These are phyloP conservation scores for Mugil cephalus DNA, from an alignment of 2,113 vertebrate genomes.

Conservation along the genomic window DNA sequence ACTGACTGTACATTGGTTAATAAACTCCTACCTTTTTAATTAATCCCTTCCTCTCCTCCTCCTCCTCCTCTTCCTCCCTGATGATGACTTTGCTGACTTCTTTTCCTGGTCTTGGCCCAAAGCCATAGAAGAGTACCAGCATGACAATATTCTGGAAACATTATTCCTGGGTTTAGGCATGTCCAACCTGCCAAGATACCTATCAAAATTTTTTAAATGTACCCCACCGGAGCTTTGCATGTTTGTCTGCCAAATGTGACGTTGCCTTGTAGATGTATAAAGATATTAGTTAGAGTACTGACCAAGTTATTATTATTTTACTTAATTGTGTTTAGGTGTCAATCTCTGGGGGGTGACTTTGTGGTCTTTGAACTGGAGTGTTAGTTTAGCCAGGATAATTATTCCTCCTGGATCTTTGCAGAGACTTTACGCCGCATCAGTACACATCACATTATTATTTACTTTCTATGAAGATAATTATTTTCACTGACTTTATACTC, in stretches of 20 bases:
- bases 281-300: slow-evolving; percentile 10
- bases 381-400: slow-evolving; percentile 12
- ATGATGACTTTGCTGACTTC: slow-evolving; percentile 52
- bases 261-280: slow-evolving; percentile 10
- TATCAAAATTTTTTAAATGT: slow-evolving; percentile 27
- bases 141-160: slow-evolving; percentile 35
- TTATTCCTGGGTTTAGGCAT: slow-evolving; percentile 37
- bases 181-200: slow-evolving; percentile 37
- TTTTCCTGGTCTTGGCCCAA: slow-evolving; percentile 50
- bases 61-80: slow-evolving; percentile 33
- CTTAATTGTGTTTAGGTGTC: slow-evolving; percentile 17
- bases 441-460: slow-evolving; percentile 17
- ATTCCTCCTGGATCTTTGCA: slow-evolving; percentile 8
- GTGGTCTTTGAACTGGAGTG: slow-evolving; percentile 33
- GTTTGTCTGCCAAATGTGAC: slow-evolving; percentile 34
- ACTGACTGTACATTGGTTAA: slow-evolving; percentile 30
- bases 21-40: slow-evolving; percentile 18
- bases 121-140: slow-evolving; percentile 38
- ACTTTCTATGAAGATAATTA: slow-evolving; percentile 2
- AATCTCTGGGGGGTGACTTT: neutral
- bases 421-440: slow-evolving; percentile 25
- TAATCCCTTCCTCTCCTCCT: slow-evolving; percentile 27
- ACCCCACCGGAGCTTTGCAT: slow-evolving; percentile 48
- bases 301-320: slow-evolving; percentile 3
- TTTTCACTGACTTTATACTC: slow-evolving; percentile 7